These are phyloP conservation scores for Malthinus seriepunctatus DNA, from an alignment of 2,888 invertebrate species.

Conservation along the genomic window DNA sequence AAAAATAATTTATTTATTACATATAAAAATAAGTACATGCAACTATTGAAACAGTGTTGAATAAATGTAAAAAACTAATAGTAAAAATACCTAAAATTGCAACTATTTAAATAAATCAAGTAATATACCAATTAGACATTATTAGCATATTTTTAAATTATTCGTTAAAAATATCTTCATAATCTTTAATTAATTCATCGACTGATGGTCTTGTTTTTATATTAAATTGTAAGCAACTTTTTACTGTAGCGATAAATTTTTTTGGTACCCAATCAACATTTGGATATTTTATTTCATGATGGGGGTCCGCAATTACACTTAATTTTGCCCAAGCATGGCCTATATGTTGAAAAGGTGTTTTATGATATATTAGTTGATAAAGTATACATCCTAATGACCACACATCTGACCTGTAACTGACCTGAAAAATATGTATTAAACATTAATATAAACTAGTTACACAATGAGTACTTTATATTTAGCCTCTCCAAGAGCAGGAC, in stretches of 20 bases:
- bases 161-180: conserved; percentile 31
- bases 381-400: conserved; percentile 98
- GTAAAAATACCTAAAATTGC: background rate
- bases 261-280: conserved; percentile 59
- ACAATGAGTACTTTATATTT: conserved; percentile 54
- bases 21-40: too few relatives aligned
- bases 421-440: conserved; percentile 57
- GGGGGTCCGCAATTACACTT: conserved; percentile 75
- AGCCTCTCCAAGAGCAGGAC: conserved; percentile 52
- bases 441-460: background rate
- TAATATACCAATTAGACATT: background rate
- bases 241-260: conserved; percentile 65
- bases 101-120: background rate
- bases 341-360: conserved; percentile 89
- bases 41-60: background rate
- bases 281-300: conserved; percentile 75
- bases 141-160: too few relatives aligned
- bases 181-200: conserved; percentile 65
- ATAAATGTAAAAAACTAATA: background rate
- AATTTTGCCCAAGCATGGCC: conserved; percentile 72
- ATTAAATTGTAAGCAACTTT: conserved; percentile 74
- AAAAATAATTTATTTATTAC: too few relatives aligned
- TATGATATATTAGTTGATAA: conserved; percentile 87
- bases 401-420: conserved; percentile 90
- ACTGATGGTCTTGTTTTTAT: conserved; percentile 75